Evolutionary conservation across 2,797 vertebrate species (phyloP).

Genomic region (Notolepis coatsorum): DNA sequence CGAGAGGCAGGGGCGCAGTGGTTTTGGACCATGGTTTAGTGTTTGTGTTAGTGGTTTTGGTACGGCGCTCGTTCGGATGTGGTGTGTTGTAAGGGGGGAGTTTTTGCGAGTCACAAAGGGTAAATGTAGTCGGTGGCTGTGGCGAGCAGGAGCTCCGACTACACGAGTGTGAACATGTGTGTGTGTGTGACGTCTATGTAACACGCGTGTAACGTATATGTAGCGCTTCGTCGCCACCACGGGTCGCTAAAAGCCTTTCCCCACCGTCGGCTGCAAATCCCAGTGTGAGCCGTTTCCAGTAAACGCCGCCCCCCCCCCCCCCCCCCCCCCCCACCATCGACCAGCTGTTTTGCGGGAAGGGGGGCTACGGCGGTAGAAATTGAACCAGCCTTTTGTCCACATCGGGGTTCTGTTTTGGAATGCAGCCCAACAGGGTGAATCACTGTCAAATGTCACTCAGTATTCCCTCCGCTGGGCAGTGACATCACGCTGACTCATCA

Average conservation of each 20-base stretch:
- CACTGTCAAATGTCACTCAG: conserved; percentile 41
- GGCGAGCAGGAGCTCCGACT: conserved; percentile 46
- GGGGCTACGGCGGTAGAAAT: conserved; percentile 41
- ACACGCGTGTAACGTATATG: conserved; percentile 19
- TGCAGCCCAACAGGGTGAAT: conserved; percentile 56
- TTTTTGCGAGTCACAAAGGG: conserved; percentile 44
- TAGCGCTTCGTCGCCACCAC: conserved; percentile 36
- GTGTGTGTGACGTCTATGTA: conserved; percentile 11
- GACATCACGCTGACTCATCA: conserved; percentile 70
- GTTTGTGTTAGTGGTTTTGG: conserved; percentile 64
- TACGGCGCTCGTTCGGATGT: conserved; percentile 56
- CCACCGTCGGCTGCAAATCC: conserved; percentile 66
- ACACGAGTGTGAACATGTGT: neutral
- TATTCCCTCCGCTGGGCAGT: conserved; percentile 45
- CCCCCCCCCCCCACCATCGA: conserved; percentile 49
- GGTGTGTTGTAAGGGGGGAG: conserved; percentile 43
- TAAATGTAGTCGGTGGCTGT: conserved; percentile 66
- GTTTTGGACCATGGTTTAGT: conserved; percentile 49
- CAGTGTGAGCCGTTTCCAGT: conserved; percentile 65
- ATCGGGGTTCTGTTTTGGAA: conserved; percentile 62
- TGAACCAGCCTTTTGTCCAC: conserved; percentile 31
- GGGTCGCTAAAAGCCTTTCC: conserved; percentile 48
- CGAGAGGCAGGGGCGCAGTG: conserved; percentile 49
- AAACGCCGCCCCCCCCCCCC: conserved; percentile 57
- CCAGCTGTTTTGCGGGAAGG: conserved; percentile 65